Evolutionary conservation across 2,888 invertebrate genomes (phyloP).

Genomic region (Apodemia mormo): DNA sequence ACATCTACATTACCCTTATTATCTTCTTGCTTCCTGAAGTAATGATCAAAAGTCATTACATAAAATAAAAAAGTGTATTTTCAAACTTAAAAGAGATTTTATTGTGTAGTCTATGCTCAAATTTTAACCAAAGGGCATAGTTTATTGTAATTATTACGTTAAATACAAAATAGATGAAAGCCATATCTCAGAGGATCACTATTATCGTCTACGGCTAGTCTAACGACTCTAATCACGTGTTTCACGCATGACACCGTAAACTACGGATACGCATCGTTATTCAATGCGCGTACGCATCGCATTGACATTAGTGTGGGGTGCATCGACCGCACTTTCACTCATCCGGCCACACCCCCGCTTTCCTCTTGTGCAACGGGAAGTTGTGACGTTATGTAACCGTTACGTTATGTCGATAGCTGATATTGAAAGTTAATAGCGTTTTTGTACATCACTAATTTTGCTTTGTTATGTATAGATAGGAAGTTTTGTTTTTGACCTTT

Average conservation of each 20-base stretch:
- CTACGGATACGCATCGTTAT: slow-evolving; percentile 15
- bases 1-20: no score
- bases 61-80: no score
- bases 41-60: no score
- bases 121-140: no score
- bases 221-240: neutral
- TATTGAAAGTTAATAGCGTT: neutral
- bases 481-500: no score
- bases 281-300: slow-evolving; percentile 29
- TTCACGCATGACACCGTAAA: slow-evolving; percentile 6
- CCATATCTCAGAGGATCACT: neutral
- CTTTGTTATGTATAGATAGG: no score
- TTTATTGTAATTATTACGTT: no score
- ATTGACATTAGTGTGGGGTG: slow-evolving; percentile 48
- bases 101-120: no score
- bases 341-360: slow-evolving; percentile 42
- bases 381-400: slow-evolving; percentile 26
- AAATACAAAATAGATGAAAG: no score
- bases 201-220: slow-evolving; percentile 2
- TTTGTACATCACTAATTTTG: no score
- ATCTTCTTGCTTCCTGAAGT: no score
- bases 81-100: no score
- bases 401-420: neutral
- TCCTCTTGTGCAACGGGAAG: slow-evolving; percentile 48
- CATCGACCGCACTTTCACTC: slow-evolving; percentile 50